Percentiles rank a stretch among this genome's conserved stretches.
These are phyloP conservation scores for Gallinago nigripennis DNA, from an alignment of 2,797 vertebrate species.

Conservation along the genomic window DNA sequence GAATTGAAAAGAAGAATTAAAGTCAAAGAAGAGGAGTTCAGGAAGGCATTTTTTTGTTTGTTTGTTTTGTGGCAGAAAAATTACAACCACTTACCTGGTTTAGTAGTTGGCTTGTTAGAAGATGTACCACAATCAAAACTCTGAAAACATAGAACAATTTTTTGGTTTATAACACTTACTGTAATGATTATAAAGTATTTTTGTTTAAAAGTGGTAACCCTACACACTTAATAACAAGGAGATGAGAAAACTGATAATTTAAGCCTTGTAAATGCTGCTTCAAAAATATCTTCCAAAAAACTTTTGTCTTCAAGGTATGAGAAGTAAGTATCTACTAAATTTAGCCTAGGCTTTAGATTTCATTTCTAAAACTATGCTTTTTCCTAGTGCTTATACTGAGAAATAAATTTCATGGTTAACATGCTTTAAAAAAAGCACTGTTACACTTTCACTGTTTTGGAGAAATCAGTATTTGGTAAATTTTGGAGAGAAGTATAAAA, in stretches of 20 bases:
- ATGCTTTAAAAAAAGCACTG: neutral
- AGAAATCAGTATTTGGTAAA: neutral
- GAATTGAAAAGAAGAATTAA: neutral
- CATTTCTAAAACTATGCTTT: neutral
- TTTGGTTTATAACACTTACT: neutral
- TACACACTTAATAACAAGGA: neutral
- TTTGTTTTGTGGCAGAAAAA: neutral
- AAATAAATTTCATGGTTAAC: neutral
- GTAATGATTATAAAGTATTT: neutral
- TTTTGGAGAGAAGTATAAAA: neutral
- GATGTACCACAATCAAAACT: neutral
- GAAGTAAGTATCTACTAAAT: neutral
- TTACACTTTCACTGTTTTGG: neutral
- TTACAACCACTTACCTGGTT: neutral
- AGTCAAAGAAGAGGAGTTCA: neutral
- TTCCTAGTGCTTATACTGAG: neutral
- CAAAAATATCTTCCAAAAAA: neutral
- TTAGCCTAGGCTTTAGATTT: neutral
- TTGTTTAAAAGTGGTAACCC: neutral
- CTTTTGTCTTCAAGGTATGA: neutral
- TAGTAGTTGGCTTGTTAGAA: neutral
- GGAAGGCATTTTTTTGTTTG: neutral
- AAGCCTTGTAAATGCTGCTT: neutral
- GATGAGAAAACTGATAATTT: neutral
- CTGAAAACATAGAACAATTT: rapidly evolving